Evolutionary conservation across 2,888 invertebrate species (phyloP).

Genomic region (Ennomos erosarius): DNA sequence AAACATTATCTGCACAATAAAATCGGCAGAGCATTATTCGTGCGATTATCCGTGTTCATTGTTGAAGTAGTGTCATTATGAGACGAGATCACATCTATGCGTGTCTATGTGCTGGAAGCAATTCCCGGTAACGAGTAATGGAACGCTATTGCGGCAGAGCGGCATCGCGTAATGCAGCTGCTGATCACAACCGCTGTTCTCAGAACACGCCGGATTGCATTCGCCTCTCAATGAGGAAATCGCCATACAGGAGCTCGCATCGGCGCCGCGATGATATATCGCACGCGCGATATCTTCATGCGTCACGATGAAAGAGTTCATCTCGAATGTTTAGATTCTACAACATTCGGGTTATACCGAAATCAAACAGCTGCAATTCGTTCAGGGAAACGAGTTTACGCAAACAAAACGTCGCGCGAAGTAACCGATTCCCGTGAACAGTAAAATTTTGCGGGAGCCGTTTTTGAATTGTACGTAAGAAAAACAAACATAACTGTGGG

Average conservation of each 20-base stretch:
- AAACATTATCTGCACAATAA: background rate
- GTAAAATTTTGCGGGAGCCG: slow-evolving; percentile 73
- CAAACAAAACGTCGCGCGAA: slow-evolving; percentile 71
- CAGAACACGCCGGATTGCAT: slow-evolving; percentile 64
- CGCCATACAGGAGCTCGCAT: slow-evolving; percentile 37
- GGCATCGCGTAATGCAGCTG: slow-evolving; percentile 61
- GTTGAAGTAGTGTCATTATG: slow-evolving; percentile 30
- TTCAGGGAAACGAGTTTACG: slow-evolving; percentile 67
- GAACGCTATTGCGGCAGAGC: slow-evolving; percentile 58
- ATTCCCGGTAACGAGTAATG: slow-evolving; percentile 66
- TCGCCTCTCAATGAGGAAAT: slow-evolving; percentile 63
- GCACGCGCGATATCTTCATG: slow-evolving; percentile 30
- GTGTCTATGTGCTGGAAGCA: slow-evolving; percentile 60
- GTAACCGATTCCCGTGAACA: slow-evolving; percentile 68
- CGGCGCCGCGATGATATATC: slow-evolving; percentile 35
- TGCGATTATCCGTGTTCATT: slow-evolving; percentile 35
- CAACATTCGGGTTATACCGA: slow-evolving; percentile 48
- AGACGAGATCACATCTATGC: slow-evolving; percentile 49
- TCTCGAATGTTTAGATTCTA: slow-evolving; percentile 55
- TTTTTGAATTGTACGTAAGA: slow-evolving; percentile 74
- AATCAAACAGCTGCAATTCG: slow-evolving; percentile 66
- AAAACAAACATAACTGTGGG: slow-evolving; percentile 72
- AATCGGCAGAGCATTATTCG: slow-evolving; percentile 13
- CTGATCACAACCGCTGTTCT: slow-evolving; percentile 66
- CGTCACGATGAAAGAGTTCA: slow-evolving; percentile 42